Evolutionary conservation across 2,113 vertebrate genomes (phyloP), one percentile per base, ranked within the genome.

Genomic region (Beaufortia kweichowensis): DNA sequence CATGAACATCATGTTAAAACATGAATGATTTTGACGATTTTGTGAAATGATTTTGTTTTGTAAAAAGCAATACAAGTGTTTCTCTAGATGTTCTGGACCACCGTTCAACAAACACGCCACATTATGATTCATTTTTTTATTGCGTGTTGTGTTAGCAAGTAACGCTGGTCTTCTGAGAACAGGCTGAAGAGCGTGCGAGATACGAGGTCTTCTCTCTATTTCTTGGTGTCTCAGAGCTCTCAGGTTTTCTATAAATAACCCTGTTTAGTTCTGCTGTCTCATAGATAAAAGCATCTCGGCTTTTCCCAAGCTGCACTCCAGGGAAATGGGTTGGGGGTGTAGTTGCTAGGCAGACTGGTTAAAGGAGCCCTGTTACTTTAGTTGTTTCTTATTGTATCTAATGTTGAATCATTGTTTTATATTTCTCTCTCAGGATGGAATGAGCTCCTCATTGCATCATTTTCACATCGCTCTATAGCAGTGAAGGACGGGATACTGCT

Each of bases 401-500:
- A 41, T 55, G 50, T 28, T 31, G 26, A 14, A 15, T 12, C 28
- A n/a, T 77, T 19, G 53, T 50, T 50, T 35, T 46, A 1, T 63
- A 4, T 70, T 56, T 85, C 43, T 70, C 67, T 41, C 12, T 14
- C 91, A 99, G 97, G 97, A 75, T 99, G 97, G 97, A 98, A 99
- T 0, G 97, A 99, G 84, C 94, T 99, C 75, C 95, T 99, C 24
- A 99, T 99, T 6, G 97, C 97, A 56, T 98, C 97, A 67, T 99
- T 99, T 88, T 99, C 97, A 0, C 97, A 99, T 84, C 97, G 97
- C 35, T 99, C 97, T 66, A 97, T 99, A 75, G 86, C 96, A 0
- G 97, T 99, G 63, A 98, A 96, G 86, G 97, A 99, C 0, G 97
- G 97, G 39, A 99, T 99, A 81, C 94, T 99, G 9, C 85, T 99